A percentile compares a stretch with the other conserved stretches of the same genome.
Conservation (phyloP, 2,797 vertebrate genomes). For the Xenopus petersii region DNA sequence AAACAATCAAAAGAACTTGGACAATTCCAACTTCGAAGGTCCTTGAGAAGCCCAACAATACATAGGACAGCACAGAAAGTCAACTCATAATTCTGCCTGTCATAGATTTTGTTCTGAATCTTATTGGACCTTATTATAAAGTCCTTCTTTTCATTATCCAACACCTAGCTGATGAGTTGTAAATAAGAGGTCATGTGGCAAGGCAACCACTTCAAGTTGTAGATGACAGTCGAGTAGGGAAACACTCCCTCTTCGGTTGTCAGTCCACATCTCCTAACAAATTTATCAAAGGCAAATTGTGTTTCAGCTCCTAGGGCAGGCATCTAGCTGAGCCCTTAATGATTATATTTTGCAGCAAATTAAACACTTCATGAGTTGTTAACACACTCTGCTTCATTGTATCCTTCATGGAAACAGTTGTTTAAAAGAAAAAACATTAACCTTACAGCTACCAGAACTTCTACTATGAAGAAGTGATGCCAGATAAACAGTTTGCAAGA, state of each 20-base stretch:
- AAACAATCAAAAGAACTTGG: too few relatives aligned
- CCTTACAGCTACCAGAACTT: slow-evolving; percentile 7
- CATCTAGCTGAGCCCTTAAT: slow-evolving; percentile 46
- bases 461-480: neutral
- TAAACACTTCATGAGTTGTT: slow-evolving; percentile 46
- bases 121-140: too few relatives aligned
- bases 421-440: slow-evolving; percentile 25
- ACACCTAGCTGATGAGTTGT: neutral
- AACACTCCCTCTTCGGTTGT: slow-evolving; percentile 20
- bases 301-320: slow-evolving; percentile 42
- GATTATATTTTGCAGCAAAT: slow-evolving; percentile 46
- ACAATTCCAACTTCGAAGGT: too few relatives aligned
- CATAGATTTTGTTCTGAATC: too few relatives aligned
- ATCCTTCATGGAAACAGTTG: slow-evolving; percentile 8
- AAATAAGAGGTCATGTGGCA: slow-evolving; percentile 9
- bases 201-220: neutral
- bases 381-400: slow-evolving; percentile 31
- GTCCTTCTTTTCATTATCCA: neutral
- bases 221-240: slow-evolving; percentile 5
- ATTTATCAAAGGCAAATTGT: slow-evolving; percentile 49
- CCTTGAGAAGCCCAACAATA: too few relatives aligned
- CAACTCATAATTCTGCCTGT: too few relatives aligned
- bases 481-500: too few relatives aligned
- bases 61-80: too few relatives aligned
- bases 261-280: slow-evolving; percentile 42